phyloP scores from a whole-genome alignment of 2,797 vertebrate genomes.

The Sebastes kiyomatsui region DNA sequence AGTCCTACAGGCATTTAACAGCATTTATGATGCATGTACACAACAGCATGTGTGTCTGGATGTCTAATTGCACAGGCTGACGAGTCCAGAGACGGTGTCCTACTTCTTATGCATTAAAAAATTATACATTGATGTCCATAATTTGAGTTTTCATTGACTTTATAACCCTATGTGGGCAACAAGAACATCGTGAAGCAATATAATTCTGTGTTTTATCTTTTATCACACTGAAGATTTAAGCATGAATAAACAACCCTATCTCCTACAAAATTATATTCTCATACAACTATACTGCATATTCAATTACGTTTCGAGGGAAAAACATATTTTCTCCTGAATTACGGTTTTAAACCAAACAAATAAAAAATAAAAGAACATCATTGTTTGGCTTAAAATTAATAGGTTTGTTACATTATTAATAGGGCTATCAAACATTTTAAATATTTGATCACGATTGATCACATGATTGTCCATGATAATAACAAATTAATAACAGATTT shows the following conservation, averaged over 20 bases:
- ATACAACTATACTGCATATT: background rate
- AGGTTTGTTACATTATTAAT: too few relatives aligned
- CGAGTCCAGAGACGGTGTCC: background rate
- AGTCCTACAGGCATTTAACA: background rate
- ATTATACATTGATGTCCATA: background rate
- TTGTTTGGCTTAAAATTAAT: too few relatives aligned
- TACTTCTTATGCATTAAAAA: background rate
- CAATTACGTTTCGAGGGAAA: background rate
- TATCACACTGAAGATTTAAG: background rate
- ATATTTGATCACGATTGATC: too few relatives aligned
- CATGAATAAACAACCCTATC: background rate
- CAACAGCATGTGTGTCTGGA: background rate
- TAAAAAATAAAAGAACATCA: too few relatives aligned
- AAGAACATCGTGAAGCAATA: background rate
- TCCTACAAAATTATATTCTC: background rate
- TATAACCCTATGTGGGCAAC: background rate
- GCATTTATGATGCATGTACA: background rate
- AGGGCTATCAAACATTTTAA: too few relatives aligned
- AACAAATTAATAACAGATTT: too few relatives aligned
- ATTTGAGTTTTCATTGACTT: background rate
- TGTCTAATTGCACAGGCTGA: background rate
- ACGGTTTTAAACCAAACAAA: background rate
- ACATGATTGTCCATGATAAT: too few relatives aligned
- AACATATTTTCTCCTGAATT: background rate
- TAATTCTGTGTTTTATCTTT: background rate